Evolutionary conservation across 1,140 invertebrate species (phyloP).

Genomic region (Limonius californicus): DNA sequence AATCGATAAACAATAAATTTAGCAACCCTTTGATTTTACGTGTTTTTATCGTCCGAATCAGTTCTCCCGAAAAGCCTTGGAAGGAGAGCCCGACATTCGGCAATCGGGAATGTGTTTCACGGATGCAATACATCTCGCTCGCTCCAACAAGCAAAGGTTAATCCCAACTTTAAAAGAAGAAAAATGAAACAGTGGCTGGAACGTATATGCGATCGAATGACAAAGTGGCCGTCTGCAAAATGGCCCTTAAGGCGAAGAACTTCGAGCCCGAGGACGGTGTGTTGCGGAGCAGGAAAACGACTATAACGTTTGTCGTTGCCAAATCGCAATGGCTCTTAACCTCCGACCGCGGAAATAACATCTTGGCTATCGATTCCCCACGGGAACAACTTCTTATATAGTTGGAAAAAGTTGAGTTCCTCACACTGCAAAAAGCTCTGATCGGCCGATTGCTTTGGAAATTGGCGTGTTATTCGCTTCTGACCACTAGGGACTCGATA

Average conservation of each 20-base stretch:
- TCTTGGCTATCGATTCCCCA: constrained; percentile 38
- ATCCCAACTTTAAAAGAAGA: constrained; percentile 10
- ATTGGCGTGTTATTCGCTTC: constrained; percentile 39
- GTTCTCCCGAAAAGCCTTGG: background rate
- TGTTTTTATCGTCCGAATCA: constrained; percentile 6
- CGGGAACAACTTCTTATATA: constrained; percentile 41
- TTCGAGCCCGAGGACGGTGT: background rate
- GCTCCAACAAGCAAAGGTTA: constrained; percentile 6
- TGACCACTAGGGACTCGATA: constrained; percentile 33
- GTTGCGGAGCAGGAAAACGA: constrained; percentile 17
- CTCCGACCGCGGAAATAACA: constrained; percentile 39
- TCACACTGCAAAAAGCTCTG: constrained; percentile 33
- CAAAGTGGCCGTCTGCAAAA: constrained; percentile 10
- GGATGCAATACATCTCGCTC: background rate
- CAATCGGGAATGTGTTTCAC: background rate
- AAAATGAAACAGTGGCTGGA: constrained; percentile 7
- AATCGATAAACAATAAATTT: constrained; percentile 14
- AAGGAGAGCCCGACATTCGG: background rate
- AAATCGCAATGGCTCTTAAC: constrained; percentile 40
- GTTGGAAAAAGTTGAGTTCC: constrained; percentile 38
- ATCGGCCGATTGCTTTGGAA: constrained; percentile 36
- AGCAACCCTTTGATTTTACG: constrained; percentile 9
- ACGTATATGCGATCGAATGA: constrained; percentile 2
- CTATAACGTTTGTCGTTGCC: constrained; percentile 28
- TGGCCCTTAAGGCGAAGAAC: constrained; percentile 8